These are phyloP conservation scores for Lasioglossum vierecki DNA, from an alignment of 2,888 invertebrate genomes.

Conservation along the genomic window DNA sequence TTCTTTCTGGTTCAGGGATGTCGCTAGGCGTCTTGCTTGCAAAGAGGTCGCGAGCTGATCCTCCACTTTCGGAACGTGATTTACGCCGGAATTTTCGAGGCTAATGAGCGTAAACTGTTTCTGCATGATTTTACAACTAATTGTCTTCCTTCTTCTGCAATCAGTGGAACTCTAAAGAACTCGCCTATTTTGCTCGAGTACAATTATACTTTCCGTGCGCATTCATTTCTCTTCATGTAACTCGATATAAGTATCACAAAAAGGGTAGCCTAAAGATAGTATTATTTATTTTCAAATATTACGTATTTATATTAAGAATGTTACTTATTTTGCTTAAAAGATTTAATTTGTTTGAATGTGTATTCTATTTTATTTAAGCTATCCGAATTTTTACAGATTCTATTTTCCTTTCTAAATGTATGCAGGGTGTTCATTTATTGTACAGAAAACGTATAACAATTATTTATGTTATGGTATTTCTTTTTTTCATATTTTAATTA, in stretches of 20 bases:
- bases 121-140: conserved; percentile 5
- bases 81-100: not conserved
- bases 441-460: not conserved
- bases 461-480: not conserved
- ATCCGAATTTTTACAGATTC: not conserved
- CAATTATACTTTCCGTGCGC: not conserved
- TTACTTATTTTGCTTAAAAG: not conserved
- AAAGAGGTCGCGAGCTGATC: not conserved
- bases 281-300: not conserved
- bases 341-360: not conserved
- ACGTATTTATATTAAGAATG: not conserved
- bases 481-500: not conserved
- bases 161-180: not conserved
- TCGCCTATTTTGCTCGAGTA: not conserved
- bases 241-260: not conserved
- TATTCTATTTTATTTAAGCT: not conserved
- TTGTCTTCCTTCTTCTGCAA: not conserved
- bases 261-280: not conserved
- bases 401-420: too few relatives aligned
- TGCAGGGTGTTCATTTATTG: not conserved
- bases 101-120: conserved; percentile 1
- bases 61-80: not conserved
- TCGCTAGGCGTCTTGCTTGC: not conserved
- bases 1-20: not conserved
- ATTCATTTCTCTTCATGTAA: not conserved